A percentile compares a stretch with the other conserved stretches of the same genome.
Evolutionary conservation across 2,888 invertebrate species (phyloP).

Genomic region (Macropis europaea): DNA sequence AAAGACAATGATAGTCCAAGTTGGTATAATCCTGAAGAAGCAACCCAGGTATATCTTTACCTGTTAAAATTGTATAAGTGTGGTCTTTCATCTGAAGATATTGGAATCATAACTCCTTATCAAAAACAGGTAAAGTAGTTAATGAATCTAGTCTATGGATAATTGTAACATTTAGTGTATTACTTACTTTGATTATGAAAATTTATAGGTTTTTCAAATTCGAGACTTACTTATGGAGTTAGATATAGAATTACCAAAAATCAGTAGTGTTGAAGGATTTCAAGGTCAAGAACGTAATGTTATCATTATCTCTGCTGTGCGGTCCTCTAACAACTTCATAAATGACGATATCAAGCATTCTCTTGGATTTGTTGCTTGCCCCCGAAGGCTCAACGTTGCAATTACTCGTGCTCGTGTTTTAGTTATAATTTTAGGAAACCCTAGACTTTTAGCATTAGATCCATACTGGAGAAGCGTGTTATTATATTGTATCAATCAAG

Average conservation of each 20-base stretch:
- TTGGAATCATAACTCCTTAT: slow-evolving; percentile 97
- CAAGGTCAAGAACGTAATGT: slow-evolving; percentile 90
- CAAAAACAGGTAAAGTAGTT: slow-evolving; percentile 84
- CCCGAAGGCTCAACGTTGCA: slow-evolving; percentile 93
- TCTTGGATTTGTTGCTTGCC: slow-evolving; percentile 88
- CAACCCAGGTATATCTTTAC: slow-evolving; percentile 84
- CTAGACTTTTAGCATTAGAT: slow-evolving; percentile 85
- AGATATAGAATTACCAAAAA: slow-evolving; percentile 83
- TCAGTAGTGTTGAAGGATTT: slow-evolving; percentile 92
- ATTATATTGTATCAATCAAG: slow-evolving; percentile 83
- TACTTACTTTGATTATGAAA: slow-evolving; percentile 10
- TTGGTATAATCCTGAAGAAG: slow-evolving; percentile 94
- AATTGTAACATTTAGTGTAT: slow-evolving; percentile 3
- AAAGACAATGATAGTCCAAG: slow-evolving; percentile 91
- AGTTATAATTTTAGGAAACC: slow-evolving; percentile 92
- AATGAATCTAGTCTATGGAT: neutral
- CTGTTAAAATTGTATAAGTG: slow-evolving; percentile 85
- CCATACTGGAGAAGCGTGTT: slow-evolving; percentile 86
- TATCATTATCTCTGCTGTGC: slow-evolving; percentile 87
- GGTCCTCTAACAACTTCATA: slow-evolving; percentile 80
- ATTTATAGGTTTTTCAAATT: slow-evolving; percentile 85
- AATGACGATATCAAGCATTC: slow-evolving; percentile 80
- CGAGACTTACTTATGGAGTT: slow-evolving; percentile 81
- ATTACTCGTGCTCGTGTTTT: slow-evolving; percentile 91
- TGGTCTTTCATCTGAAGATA: slow-evolving; percentile 84